phyloP scores from a whole-genome alignment of 2,888 invertebrate species.

The Petrophora chlorosata region DNA sequence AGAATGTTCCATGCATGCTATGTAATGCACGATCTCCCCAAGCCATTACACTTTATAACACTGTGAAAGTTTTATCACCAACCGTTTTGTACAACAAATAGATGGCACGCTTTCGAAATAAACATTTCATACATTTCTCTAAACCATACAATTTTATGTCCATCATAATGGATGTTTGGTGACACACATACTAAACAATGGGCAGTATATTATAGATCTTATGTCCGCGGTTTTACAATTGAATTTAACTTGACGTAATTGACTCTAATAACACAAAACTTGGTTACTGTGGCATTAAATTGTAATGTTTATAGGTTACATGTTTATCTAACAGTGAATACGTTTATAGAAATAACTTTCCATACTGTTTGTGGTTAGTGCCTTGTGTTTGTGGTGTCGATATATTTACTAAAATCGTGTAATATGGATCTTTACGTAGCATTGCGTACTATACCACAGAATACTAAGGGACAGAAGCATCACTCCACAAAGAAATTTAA shows the following conservation, averaged over 20 bases:
- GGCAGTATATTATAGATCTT: conserved; percentile 9
- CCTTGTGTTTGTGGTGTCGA: not conserved
- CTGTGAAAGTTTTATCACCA: conserved; percentile 17
- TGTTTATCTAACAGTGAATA: conserved; percentile 5
- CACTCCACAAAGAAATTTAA: too few species aligned
- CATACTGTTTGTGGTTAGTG: not conserved
- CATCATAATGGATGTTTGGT: conserved; percentile 1
- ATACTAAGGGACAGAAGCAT: too few species aligned
- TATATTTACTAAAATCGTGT: too few species aligned
- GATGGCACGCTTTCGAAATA: conserved; percentile 14
- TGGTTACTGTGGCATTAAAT: not conserved
- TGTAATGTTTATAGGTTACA: conserved; percentile 10
- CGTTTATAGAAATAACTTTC: not conserved
- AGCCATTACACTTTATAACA: too few species aligned
- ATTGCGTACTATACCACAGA: too few species aligned
- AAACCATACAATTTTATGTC: conserved; percentile 4
- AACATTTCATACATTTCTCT: conserved; percentile 6
- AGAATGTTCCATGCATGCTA: too few species aligned
- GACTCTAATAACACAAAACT: conserved; percentile 1
- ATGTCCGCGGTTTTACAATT: conserved; percentile 2
- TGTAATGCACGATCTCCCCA: too few species aligned
- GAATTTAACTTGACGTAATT: not conserved
- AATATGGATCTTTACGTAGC: too few species aligned
- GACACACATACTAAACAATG: conserved; percentile 1
- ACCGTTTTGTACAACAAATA: conserved; percentile 1